phyloP scores from a whole-genome alignment of 2,888 invertebrate species.

The Aleiodes leptofemur region DNA sequence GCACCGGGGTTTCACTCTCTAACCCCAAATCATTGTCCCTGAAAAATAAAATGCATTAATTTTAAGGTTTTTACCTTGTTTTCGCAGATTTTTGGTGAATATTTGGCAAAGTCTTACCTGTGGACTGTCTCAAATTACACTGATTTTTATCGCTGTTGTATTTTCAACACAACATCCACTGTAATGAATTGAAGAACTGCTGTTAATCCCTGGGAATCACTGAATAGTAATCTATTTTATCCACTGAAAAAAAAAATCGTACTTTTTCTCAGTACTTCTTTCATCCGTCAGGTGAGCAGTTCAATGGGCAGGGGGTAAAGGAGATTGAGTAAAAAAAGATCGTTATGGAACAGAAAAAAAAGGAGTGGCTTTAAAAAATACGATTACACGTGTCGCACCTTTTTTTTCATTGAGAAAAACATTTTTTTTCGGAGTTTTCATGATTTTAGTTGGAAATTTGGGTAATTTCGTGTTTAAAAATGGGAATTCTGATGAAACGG shows the following conservation, averaged over 20 bases:
- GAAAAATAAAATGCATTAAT: background rate
- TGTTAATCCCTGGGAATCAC: background rate
- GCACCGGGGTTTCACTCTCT: background rate
- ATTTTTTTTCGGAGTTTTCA: no score
- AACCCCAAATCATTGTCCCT: slow-evolving; percentile 36
- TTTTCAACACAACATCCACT: background rate
- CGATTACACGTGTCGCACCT: no score
- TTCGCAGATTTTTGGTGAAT: background rate
- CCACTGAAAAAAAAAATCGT: background rate
- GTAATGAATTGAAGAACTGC: background rate
- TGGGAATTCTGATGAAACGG: no score
- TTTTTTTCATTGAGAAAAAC: no score
- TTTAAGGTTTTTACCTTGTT: background rate
- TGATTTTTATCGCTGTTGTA: background rate
- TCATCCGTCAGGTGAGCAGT: no score
- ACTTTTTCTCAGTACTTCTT: no score
- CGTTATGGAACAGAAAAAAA: no score
- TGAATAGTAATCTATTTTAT: background rate
- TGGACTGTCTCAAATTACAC: background rate
- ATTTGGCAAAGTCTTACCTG: background rate
- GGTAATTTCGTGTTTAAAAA: no score
- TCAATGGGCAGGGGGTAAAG: no score
- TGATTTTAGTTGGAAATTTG: no score
- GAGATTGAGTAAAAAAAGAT: no score
- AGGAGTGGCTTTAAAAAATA: no score